Evolutionary conservation across 2,797 vertebrate genomes (phyloP).

Genomic region (Nyctalus aviator): DNA sequence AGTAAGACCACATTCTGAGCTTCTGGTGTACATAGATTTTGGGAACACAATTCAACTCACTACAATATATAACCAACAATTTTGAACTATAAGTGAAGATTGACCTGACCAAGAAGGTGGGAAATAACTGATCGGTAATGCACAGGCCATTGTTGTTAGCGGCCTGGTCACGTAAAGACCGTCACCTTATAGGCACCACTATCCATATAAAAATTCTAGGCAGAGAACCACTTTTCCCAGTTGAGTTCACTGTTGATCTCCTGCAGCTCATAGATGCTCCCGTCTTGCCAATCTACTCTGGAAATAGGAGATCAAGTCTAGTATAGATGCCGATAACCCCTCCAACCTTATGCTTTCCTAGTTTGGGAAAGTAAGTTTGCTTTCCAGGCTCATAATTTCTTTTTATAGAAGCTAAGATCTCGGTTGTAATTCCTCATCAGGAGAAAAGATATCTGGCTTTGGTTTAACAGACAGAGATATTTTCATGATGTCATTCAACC

Average conservation of each 20-base stretch:
- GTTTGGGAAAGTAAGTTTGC: background rate
- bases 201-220: background rate
- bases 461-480: background rate
- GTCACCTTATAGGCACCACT: background rate
- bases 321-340: background rate
- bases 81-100: background rate
- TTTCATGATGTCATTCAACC: background rate
- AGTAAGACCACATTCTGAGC: background rate
- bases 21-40: background rate
- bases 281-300: background rate
- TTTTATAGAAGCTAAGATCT: background rate
- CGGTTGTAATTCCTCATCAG: background rate
- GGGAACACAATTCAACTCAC: background rate
- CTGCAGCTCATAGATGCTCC: background rate
- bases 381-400: background rate
- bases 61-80: background rate
- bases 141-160: background rate
- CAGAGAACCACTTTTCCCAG: background rate
- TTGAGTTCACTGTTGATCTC: background rate
- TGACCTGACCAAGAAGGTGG: background rate
- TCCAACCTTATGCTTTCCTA: background rate
- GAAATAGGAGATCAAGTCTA: background rate
- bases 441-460: background rate
- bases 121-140: background rate
- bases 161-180: background rate